Evolutionary conservation across 2,797 vertebrate species (phyloP).

Genomic region (Ateles fusciceps): DNA sequence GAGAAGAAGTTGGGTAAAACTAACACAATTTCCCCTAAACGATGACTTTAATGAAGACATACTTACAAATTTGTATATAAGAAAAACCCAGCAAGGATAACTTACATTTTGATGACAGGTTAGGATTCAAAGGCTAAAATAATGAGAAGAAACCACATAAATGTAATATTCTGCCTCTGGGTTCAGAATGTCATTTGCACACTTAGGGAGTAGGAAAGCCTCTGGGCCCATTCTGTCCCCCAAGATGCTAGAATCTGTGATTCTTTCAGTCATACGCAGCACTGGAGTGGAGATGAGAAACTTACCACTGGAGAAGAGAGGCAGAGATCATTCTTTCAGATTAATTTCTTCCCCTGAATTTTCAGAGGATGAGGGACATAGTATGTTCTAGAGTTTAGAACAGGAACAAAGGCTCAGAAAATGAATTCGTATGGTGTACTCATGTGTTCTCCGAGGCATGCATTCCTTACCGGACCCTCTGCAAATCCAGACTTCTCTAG

Average conservation of each 20-base stretch:
- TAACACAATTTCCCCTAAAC: background rate
- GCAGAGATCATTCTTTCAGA: background rate
- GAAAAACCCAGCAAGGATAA: background rate
- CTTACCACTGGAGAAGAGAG: background rate
- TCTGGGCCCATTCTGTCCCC: background rate
- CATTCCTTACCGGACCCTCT: background rate
- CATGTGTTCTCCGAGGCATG: background rate
- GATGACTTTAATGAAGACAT: background rate
- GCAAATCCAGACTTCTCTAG: background rate
- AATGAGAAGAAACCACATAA: background rate
- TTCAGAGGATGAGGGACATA: background rate
- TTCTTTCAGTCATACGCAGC: background rate
- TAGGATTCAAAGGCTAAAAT: background rate
- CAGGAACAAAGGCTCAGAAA: background rate
- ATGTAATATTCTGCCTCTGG: constrained; percentile 1
- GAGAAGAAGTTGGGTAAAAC: background rate
- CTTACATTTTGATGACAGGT: background rate
- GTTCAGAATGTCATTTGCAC: background rate
- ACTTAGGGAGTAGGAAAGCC: background rate
- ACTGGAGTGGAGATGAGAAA: background rate
- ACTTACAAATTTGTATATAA: background rate
- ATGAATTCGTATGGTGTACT: background rate
- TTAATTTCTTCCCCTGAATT: background rate
- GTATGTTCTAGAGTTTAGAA: background rate
- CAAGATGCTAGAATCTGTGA: background rate